Conservation (phyloP, 37 sponge, comb jelly and placozoan species). For the Chondrilla cf. caribensis region DNA sequence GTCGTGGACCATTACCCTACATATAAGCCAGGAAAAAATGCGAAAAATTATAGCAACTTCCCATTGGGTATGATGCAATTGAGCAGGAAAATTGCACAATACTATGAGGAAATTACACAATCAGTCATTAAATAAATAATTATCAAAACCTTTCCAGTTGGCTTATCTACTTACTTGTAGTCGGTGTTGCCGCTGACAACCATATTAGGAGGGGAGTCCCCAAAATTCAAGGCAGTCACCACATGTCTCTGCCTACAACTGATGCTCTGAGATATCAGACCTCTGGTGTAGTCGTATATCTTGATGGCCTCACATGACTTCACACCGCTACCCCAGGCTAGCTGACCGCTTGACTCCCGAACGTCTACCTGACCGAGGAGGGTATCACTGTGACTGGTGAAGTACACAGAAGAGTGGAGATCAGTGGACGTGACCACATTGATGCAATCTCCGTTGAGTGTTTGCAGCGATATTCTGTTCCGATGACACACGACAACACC, state of each 20-base stretch:
- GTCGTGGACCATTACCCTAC: constrained; percentile 63
- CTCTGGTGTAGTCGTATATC: constrained; percentile 6
- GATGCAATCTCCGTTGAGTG: background rate
- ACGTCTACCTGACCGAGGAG: background rate
- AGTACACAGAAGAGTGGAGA: background rate
- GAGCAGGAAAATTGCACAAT: too few species aligned
- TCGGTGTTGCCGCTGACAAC: background rate
- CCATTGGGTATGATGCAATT: background rate
- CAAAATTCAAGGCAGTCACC: constrained; percentile 9
- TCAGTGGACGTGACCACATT: background rate
- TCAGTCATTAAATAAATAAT: background rate
- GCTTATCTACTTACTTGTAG: background rate
- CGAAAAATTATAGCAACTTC: background rate
- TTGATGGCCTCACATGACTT: constrained; percentile 11
- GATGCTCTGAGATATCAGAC: background rate
- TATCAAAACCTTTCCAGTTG: background rate
- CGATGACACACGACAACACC: background rate
- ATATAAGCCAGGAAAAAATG: background rate
- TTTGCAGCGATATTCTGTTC: background rate
- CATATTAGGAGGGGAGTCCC: constrained; percentile 25
- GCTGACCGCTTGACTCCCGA: background rate
- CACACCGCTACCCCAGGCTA: constrained; percentile 8
- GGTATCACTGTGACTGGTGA: background rate
- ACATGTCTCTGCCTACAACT: constrained; percentile 1
- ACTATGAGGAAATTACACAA: too few species aligned